Percentiles rank a stretch among this genome's conserved stretches.
These are phyloP conservation scores for Myotis myotis DNA, from an alignment of 2,797 vertebrate species.

Conservation along the genomic window DNA sequence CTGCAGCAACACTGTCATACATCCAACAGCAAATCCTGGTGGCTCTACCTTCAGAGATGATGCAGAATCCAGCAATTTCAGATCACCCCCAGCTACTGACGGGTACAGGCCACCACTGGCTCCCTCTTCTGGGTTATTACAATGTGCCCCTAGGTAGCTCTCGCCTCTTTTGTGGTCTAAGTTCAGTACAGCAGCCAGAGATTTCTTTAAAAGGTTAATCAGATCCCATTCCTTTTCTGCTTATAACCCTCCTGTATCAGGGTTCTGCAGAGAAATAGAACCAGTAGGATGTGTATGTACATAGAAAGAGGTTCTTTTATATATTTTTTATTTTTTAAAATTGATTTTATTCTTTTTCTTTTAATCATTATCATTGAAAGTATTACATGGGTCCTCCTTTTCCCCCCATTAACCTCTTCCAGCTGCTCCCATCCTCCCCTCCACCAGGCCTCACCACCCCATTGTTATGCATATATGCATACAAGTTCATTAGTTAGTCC, in stretches of 20 bases:
- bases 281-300: fast-evolving
- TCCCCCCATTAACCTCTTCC: no score
- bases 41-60: not conserved
- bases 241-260: not conserved
- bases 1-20: not conserved
- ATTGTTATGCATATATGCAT: no score
- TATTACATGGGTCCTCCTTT: no score
- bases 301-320: not conserved
- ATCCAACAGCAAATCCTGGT: not conserved
- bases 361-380: no score
- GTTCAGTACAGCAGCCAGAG: not conserved
- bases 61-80: not conserved
- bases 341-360: no score
- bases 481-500: no score
- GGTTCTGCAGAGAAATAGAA: not conserved
- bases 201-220: not conserved
- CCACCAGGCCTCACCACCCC: no score
- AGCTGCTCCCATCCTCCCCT: no score
- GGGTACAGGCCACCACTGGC: not conserved
- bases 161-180: not conserved
- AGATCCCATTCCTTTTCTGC: not conserved
- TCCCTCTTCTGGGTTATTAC: not conserved
- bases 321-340: not conserved
- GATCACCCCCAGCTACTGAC: not conserved
- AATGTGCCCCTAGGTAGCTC: not conserved